Percentiles rank a stretch among this genome's conserved stretches.
Conservation (phyloP, 1,140 invertebrate genomes). For the Pseudachorutes palmiensis region DNA sequence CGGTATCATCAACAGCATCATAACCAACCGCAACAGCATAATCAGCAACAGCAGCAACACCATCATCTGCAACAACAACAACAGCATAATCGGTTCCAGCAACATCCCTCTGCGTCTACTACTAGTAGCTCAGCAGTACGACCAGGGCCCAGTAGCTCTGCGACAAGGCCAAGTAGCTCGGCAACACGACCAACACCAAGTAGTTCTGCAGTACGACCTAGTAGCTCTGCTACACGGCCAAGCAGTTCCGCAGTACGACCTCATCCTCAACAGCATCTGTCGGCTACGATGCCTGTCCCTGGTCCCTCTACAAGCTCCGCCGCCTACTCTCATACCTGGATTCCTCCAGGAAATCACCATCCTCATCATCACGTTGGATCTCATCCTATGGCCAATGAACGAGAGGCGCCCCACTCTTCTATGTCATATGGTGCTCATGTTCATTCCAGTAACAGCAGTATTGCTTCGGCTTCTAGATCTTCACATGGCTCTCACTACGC, state of each 20-base stretch:
- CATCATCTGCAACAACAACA: slow-evolving; percentile 9
- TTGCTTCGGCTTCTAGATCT: slow-evolving; percentile 8
- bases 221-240: too few species aligned
- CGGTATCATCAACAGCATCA: slow-evolving; percentile 15
- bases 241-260: too few species aligned
- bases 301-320: too few species aligned
- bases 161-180: too few species aligned
- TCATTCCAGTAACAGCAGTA: slow-evolving; percentile 20
- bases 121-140: too few species aligned
- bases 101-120: neutral
- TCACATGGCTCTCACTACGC: slow-evolving; percentile 9
- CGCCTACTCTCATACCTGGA: too few species aligned
- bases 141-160: too few species aligned
- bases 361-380: neutral
- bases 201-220: slow-evolving; percentile 3
- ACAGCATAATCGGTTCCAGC: neutral
- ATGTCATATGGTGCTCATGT: slow-evolving; percentile 5
- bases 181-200: neutral
- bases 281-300: too few species aligned
- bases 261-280: too few species aligned
- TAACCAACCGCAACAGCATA: neutral
- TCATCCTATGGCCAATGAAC: too few species aligned
- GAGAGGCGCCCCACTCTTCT: slow-evolving; percentile 11
- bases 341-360: too few species aligned
- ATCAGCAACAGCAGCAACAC: slow-evolving; percentile 6